phyloP scores from a whole-genome alignment of 2,888 invertebrate genomes.

The Pandemis cinnamomeana region DNA sequence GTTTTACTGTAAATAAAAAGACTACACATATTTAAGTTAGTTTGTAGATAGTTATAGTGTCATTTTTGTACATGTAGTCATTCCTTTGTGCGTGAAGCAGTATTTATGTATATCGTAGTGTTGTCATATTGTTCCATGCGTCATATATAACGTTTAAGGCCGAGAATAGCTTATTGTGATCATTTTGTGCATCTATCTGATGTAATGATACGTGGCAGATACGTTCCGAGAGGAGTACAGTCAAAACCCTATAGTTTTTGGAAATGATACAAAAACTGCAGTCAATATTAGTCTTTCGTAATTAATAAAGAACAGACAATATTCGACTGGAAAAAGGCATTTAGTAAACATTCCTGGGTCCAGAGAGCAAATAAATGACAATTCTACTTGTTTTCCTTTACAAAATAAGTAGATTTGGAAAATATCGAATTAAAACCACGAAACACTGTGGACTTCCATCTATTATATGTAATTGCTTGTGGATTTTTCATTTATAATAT shows the following conservation, averaged over 20 bases:
- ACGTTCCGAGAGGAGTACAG: constrained; percentile 7
- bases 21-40: constrained; percentile 51
- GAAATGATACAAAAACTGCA: background rate
- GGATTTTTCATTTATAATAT: background rate
- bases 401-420: too few relatives aligned
- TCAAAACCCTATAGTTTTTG: background rate
- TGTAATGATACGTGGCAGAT: constrained; percentile 23
- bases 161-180: constrained; percentile 34
- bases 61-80: constrained; percentile 42
- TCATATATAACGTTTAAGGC: constrained; percentile 35
- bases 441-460: too few relatives aligned
- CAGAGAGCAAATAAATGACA: background rate
- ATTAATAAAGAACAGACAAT: background rate
- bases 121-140: constrained; percentile 38
- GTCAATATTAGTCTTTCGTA: background rate
- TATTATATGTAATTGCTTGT: background rate
- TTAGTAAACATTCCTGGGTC: background rate
- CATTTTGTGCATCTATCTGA: constrained; percentile 24
- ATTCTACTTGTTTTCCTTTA: too few relatives aligned
- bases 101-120: constrained; percentile 41
- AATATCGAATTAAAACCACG: too few relatives aligned
- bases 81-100: constrained; percentile 39
- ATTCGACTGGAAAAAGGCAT: background rate
- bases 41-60: constrained; percentile 51
- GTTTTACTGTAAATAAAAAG: constrained; percentile 62